phyloP scores from a whole-genome alignment of 2,113 vertebrate species.

The Thalassarche chlororhynchos region DNA sequence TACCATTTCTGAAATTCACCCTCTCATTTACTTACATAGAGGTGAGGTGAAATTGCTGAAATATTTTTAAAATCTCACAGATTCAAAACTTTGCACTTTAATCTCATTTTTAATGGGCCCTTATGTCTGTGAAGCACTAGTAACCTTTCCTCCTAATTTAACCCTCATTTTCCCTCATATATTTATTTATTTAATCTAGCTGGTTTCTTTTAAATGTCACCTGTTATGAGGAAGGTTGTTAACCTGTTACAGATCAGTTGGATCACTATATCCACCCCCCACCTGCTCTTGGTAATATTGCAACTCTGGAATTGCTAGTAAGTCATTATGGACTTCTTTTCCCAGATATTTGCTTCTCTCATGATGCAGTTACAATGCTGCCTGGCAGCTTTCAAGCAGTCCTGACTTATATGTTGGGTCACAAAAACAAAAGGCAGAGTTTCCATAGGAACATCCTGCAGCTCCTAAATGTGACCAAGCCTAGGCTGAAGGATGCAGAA shows the following conservation, averaged over 20 bases:
- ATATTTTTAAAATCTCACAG: neutral
- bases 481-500: neutral
- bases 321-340: neutral
- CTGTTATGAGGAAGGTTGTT: neutral
- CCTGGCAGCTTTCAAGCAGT: neutral
- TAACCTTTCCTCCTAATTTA: neutral
- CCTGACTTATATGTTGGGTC: neutral
- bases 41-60: neutral
- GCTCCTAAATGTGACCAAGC: neutral
- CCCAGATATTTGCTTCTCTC: neutral
- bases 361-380: neutral
- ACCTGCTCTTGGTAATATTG: neutral
- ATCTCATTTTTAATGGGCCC: neutral
- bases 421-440: neutral
- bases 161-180: neutral
- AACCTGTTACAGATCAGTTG: neutral
- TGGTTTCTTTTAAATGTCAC: neutral
- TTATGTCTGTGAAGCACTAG: neutral
- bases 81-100: neutral
- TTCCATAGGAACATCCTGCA: neutral
- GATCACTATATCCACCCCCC: neutral
- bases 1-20: neutral
- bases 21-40: neutral
- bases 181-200: neutral
- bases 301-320: neutral